Percentiles rank a stretch among this genome's conserved stretches.
Evolutionary conservation across 2,113 vertebrate species (phyloP).

Genomic region (Turnix velox): DNA sequence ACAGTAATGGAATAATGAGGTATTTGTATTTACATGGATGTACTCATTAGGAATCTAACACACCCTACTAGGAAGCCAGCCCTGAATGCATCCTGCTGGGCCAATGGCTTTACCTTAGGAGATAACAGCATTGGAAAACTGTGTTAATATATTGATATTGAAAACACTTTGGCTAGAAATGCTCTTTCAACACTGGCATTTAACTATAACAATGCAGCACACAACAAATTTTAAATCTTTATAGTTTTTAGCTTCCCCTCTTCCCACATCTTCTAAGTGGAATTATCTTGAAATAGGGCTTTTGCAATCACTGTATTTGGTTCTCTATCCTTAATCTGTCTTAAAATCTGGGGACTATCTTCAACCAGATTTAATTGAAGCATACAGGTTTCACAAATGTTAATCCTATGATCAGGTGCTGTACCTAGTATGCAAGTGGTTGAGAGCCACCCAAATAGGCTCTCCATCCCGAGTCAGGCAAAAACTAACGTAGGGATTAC

Average conservation of each 20-base stretch:
- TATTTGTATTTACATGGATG: not conserved
- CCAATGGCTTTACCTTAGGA: not conserved
- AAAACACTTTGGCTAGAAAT: not conserved
- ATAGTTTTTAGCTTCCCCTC: not conserved
- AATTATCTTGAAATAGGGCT: not conserved
- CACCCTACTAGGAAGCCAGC: not conserved
- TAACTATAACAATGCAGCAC: not conserved
- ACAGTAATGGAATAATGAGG: not conserved
- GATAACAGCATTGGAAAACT: not conserved
- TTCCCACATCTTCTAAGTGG: not conserved
- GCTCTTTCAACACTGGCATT: not conserved
- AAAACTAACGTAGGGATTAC: not conserved
- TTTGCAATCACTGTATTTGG: not conserved
- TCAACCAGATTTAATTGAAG: not conserved
- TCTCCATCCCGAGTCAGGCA: not conserved
- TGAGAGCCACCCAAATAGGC: not conserved
- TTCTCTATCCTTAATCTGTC: not conserved
- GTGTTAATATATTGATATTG: not conserved
- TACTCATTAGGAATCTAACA: not conserved
- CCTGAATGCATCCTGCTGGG: not conserved
- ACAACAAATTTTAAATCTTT: not conserved
- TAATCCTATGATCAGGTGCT: fast-evolving
- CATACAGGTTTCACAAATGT: not conserved
- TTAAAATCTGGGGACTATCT: not conserved
- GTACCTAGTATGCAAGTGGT: not conserved